Evolutionary conservation across 2,888 invertebrate genomes (phyloP), one percentile per base, ranked within the genome.

Genomic region (Callimorpha dominula): DNA sequence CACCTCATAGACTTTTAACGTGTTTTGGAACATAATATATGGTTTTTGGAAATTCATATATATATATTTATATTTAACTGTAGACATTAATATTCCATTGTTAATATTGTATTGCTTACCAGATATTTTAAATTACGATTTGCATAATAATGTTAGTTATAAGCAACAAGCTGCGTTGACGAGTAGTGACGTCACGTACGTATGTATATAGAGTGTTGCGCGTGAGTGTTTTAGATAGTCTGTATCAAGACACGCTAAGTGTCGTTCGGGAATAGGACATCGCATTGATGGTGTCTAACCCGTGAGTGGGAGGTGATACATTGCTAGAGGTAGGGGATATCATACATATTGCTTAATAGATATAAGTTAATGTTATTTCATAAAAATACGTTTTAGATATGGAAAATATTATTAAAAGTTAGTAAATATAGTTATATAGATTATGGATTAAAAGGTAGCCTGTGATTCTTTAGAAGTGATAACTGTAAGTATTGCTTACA

Each of bases 191-290:
- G 93, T 92, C 93, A 90, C 74, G 69, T 17, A 68, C 79, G 80
- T 87, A 86, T 91, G 89, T 94, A 94, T 94, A 94, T 93, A 94
- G 94, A 79, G 84, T 78, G 88, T 81, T 87, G 94, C 94, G 92
- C 92, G 79, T 86, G 89, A 90, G 88, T 87, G 79, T 86, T 81
- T 82, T 84, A 88, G 87, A 91, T 93, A 95, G 95, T 94, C 90
- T 78, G 84, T 85, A 74, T 86, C 85, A 85, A 83, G 86, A 88
- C 86, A 89, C 89, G 85, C 87, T 83, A 82, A 86, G 86, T 87
- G 86, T 87, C 90, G 90, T 90, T 93, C 88, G 87, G 87, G 87
- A 87, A 85, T 86, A 83, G 79, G 78, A 80, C 73, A 73, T 80
- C 73, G 76, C 73, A 71, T 79, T 79, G 76, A 71, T 46, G 68